A percentile compares a stretch with the other conserved stretches of the same genome.
Conservation (phyloP, 2,888 invertebrate species). For the Tetragnatha montana region DNA sequence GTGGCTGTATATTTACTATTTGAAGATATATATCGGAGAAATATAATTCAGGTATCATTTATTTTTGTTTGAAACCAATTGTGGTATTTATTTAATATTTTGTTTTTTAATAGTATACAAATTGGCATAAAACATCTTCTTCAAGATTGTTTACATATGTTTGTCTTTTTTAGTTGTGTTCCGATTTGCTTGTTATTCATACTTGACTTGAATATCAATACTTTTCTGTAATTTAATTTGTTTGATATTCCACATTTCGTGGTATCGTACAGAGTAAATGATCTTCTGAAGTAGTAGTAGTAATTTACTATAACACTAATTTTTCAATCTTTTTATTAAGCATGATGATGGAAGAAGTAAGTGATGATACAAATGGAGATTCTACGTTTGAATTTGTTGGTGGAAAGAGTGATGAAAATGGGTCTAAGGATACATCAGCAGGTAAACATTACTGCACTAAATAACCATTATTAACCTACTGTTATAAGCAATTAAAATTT, state of each 20-base stretch:
- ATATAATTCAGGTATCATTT: background rate
- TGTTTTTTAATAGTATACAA: too few relatives aligned
- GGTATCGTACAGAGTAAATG: too few relatives aligned
- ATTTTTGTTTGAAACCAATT: background rate
- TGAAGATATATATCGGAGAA: background rate
- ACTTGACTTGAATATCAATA: too few relatives aligned
- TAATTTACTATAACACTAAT: too few relatives aligned
- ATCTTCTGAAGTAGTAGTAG: too few relatives aligned
- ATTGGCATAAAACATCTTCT: too few relatives aligned
- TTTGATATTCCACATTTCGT: too few relatives aligned
- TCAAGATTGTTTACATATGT: background rate
- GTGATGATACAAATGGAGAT: conserved; percentile 71
- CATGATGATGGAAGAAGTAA: conserved; percentile 72
- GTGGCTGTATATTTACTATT: conserved; percentile 52
- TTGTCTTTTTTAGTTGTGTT: background rate
- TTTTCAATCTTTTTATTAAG: conserved; percentile 68
- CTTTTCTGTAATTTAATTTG: too few relatives aligned
- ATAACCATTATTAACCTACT: background rate
- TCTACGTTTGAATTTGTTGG: conserved; percentile 71
- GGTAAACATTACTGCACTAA: background rate
- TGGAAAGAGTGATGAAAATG: conserved; percentile 64
- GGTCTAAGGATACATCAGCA: conserved; percentile 20
- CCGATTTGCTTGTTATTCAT: background rate
- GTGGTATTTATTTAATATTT: background rate
- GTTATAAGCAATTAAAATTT: background rate